Base-by-base conservation (phyloP, 2,888 invertebrate species). In the Sarcophaga carnaria region DNA sequence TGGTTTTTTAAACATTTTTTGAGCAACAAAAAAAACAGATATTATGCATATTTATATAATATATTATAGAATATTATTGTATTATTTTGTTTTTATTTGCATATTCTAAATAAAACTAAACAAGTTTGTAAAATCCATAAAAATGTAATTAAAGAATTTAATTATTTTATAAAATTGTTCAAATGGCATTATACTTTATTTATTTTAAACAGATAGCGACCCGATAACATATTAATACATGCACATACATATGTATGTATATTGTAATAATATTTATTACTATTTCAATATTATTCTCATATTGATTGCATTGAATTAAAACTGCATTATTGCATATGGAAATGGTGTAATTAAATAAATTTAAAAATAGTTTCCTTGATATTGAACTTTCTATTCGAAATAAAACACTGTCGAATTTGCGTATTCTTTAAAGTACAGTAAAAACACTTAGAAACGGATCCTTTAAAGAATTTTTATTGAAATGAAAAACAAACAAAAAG, bases 81-180 rank as follows among this genome's bases (percentile, higher is more conserved):
- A 70, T 59, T 22, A 4, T 37, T 54, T 54, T 76, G 75, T 27
- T 59, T 66, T 45, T 67, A 59, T 80, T 74, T 74, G 45, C 66
- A 60, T 74, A 80, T 47, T 74, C 66, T 74, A 27, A 47, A 74
- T 69, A 63, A 69, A 80, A 67, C 64, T 54, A 66, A 72, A 72
- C 63, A 79, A 54, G 64, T 37, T 64, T 54, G 45, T 10, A 64
- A 64, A 63, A 22, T 47, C 49, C 47, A 74, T 63, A 74, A 49
- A n/a, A 63, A 74, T 27, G 63, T 63, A 45, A 74, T 72, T 60
- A 60, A 6, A 22, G 12, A 22, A 25, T 47, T 25, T 25, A 74
- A 3, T 10, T 37, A 10, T 37, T 8, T 37, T 37, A 37, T 37
- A 37, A 37, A 37, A 37, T 37, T 37, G 37, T 37, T 2, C 8